A percentile compares a stretch with the other conserved stretches of the same genome.
Conservation (phyloP, 1,140 invertebrate genomes). For the Aradophagus sp. region DNA sequence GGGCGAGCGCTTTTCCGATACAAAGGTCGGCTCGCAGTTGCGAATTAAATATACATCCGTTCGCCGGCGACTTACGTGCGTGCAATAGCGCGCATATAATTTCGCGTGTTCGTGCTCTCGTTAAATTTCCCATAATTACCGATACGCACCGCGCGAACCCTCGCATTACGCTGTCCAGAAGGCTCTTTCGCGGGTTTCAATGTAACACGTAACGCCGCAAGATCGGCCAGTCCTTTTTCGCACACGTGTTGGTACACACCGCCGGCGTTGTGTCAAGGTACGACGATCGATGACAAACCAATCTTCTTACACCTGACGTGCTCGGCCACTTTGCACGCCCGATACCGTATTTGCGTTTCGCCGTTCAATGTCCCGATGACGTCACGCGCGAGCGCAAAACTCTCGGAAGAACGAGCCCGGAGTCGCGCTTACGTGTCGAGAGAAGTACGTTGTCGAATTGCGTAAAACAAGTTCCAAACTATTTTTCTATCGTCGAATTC, state of each 20-base stretch:
- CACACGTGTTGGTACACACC: constrained; percentile 37
- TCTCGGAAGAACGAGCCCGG: too few relatives aligned
- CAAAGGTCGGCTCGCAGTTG: constrained; percentile 14
- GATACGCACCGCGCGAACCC: constrained; percentile 16
- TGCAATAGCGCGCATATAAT: constrained; percentile 37
- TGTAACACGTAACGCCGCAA: constrained; percentile 35
- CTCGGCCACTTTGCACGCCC: constrained; percentile 7
- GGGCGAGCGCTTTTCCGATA: constrained; percentile 3
- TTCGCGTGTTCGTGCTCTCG: constrained; percentile 35
- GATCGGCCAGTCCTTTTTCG: constrained; percentile 23
- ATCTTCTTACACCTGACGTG: constrained; percentile 57
- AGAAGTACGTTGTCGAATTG: too few relatives aligned
- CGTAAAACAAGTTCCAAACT: too few relatives aligned
- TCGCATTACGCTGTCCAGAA: constrained; percentile 24
- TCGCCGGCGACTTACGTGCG: constrained; percentile 15
- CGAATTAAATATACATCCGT: constrained; percentile 40
- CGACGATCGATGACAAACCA: constrained; percentile 58
- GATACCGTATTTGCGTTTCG: not conserved
- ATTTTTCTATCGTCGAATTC: too few relatives aligned
- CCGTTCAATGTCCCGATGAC: too few relatives aligned
- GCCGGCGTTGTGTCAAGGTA: constrained; percentile 39
- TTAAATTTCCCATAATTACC: constrained; percentile 48
- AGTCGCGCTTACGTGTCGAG: too few relatives aligned
- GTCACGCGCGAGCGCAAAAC: too few relatives aligned
- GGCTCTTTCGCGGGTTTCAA: constrained; percentile 40